These are phyloP conservation scores for Distichodus sexfasciatus DNA, from an alignment of 2,797 vertebrate genomes.

Conservation along the genomic window DNA sequence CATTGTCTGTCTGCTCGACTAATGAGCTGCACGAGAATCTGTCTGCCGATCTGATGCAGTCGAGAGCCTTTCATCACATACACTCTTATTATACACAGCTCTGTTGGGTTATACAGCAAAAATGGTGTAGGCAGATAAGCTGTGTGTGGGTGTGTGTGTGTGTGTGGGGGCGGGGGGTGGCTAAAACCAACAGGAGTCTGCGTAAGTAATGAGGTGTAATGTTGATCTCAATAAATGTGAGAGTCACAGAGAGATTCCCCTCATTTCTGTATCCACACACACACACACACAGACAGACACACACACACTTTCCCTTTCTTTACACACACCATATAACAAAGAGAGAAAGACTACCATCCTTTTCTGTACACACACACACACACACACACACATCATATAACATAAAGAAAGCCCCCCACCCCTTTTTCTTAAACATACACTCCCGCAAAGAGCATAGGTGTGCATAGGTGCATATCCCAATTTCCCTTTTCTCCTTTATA, in stretches of 20 bases:
- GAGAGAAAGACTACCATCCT: constrained; percentile 27
- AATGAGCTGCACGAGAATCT: neutral
- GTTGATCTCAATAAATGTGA: constrained; percentile 57
- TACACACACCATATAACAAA: constrained; percentile 42
- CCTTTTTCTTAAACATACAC: no score
- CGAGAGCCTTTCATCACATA: no score
- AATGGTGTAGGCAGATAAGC: no score
- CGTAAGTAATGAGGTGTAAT: constrained; percentile 56
- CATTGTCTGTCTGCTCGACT: neutral
- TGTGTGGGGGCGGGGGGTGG: neutral
- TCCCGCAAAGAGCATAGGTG: no score
- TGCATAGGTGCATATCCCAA: no score
- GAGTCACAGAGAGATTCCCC: constrained; percentile 20
- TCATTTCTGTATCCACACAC: no score
- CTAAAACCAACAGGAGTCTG: constrained; percentile 29
- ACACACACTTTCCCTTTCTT: constrained; percentile 44
- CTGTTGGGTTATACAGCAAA: no score
- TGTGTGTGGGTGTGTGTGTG: constrained; percentile 44
- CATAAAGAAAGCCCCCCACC: no score
- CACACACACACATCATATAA: neutral
- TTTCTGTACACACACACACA: constrained; percentile 50
- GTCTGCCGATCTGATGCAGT: no score
- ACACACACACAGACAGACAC: constrained; percentile 52
- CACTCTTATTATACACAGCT: no score
- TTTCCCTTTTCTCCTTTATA: no score